These are phyloP conservation scores for Amiota communis DNA, from an alignment of 2,888 invertebrate species.

Conservation along the genomic window DNA sequence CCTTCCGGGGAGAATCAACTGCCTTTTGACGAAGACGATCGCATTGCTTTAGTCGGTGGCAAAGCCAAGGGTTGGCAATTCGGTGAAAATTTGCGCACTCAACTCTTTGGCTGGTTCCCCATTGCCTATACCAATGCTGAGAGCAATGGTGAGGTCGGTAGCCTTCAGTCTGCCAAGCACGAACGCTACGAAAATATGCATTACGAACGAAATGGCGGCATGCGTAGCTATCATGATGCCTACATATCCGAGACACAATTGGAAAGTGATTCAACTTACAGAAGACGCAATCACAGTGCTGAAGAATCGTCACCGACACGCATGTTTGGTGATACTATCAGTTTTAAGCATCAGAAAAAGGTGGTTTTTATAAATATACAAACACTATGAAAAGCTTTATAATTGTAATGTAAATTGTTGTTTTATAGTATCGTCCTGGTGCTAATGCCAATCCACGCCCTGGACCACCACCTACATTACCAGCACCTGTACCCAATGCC, in stretches of 20 bases:
- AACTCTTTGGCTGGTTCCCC: constrained; percentile 95
- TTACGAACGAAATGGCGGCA: constrained; percentile 61
- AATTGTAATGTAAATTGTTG: constrained; percentile 11
- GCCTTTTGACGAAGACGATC: constrained; percentile 92
- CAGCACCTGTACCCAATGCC: constrained; percentile 79
- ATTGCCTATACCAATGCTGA: constrained; percentile 92
- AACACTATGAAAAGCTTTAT: neutral
- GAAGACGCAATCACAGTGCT: constrained; percentile 64
- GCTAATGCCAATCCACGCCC: constrained; percentile 76
- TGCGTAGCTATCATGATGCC: constrained; percentile 66
- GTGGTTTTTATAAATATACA: constrained; percentile 18
- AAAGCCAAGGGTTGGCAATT: constrained; percentile 97
- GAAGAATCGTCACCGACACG: constrained; percentile 76
- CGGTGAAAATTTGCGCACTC: constrained; percentile 94
- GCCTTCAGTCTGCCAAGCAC: constrained; percentile 16
- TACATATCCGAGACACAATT: constrained; percentile 58
- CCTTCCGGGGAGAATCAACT: constrained; percentile 93
- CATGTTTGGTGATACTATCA: constrained; percentile 83
- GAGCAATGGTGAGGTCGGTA: constrained; percentile 67
- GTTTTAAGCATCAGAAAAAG: constrained; percentile 74
- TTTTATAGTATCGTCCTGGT: constrained; percentile 74
- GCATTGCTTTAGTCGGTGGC: constrained; percentile 90
- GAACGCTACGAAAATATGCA: constrained; percentile 69
- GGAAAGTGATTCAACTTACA: constrained; percentile 65
- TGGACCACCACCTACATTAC: constrained; percentile 82